Evolutionary conservation across 2,797 vertebrate species (phyloP).

Genomic region (Pampus argenteus): DNA sequence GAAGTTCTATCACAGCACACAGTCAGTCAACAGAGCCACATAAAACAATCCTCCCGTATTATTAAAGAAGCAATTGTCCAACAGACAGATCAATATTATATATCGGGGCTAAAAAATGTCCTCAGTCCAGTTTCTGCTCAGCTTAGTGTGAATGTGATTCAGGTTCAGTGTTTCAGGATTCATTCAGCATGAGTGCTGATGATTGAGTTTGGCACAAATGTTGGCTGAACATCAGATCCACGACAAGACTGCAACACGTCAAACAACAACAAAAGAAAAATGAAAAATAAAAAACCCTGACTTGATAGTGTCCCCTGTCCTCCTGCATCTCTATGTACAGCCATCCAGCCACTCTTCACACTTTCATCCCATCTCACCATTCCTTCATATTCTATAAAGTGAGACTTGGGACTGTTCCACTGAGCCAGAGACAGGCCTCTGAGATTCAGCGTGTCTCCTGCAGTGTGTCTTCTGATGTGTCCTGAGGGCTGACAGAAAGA

Average conservation of each 20-base stretch:
- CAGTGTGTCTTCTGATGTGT: constrained; percentile 58
- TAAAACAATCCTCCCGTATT: neutral
- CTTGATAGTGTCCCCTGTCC: neutral
- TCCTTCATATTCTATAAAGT: constrained; percentile 30
- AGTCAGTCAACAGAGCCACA: no score
- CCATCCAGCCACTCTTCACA: constrained; percentile 23
- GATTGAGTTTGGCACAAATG: neutral
- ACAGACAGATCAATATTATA: no score
- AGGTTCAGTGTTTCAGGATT: neutral
- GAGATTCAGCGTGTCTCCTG: constrained; percentile 48
- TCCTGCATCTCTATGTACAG: constrained; percentile 7
- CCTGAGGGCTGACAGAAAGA: constrained; percentile 69
- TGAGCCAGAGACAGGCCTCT: constrained; percentile 32
- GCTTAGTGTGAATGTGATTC: no score
- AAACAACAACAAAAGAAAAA: constrained; percentile 21
- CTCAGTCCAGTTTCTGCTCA: no score
- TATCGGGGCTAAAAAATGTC: no score
- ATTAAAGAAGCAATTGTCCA: neutral
- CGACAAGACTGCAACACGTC: neutral
- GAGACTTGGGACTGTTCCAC: constrained; percentile 32
- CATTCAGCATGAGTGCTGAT: neutral
- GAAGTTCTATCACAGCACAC: no score
- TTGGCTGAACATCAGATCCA: neutral
- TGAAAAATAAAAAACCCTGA: no score
- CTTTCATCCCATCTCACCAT: constrained; percentile 17